phyloP scores from a whole-genome alignment of 2,113 vertebrate species.

The Eulemur macaco region DNA sequence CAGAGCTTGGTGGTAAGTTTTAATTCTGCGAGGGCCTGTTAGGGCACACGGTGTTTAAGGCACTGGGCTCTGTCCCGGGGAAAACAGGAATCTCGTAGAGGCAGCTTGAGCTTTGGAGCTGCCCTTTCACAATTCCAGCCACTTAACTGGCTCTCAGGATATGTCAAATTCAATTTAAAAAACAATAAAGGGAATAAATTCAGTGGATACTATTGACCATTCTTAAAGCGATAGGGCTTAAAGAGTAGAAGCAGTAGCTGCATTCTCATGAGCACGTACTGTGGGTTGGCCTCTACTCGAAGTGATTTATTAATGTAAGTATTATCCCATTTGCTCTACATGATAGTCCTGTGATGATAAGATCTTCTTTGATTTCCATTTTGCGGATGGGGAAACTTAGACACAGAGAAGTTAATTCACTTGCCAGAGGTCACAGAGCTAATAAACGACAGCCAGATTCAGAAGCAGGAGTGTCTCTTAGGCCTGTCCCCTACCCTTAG shows the following conservation, averaged over 20 bases:
- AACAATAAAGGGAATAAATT: background rate
- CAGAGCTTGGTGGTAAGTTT: background rate
- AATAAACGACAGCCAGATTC: background rate
- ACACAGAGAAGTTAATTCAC: background rate
- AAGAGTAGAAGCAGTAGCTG: no score
- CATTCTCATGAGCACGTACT: background rate
- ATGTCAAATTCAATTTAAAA: background rate
- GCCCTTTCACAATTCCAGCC: background rate
- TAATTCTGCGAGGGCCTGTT: background rate
- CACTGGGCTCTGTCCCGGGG: background rate
- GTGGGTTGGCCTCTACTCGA: background rate
- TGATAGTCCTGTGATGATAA: background rate
- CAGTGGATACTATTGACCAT: background rate
- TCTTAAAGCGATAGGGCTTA: background rate
- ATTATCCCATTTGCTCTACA: background rate
- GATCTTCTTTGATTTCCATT: background rate
- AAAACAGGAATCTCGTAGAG: background rate
- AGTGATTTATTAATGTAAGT: background rate
- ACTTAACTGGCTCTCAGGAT: background rate
- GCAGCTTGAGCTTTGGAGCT: background rate
- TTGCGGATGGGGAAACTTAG: background rate
- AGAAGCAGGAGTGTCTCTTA: background rate
- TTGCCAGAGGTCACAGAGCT: background rate
- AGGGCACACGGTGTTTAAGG: background rate
- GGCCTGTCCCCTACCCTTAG: fast-evolving